Evolutionary conservation across 2,888 invertebrate genomes (phyloP).

Genomic region (Cataglyphis altisquamis): DNA sequence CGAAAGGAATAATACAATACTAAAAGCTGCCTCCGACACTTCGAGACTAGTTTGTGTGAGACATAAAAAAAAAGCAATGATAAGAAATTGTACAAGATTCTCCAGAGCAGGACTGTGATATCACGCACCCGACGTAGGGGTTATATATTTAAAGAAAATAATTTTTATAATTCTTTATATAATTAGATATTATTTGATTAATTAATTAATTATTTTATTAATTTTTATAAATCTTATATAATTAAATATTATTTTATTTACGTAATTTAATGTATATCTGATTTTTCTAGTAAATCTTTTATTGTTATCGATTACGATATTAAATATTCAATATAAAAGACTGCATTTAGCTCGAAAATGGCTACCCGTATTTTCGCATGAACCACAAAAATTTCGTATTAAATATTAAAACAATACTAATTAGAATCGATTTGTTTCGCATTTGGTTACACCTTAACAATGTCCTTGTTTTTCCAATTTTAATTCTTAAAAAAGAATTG

Average conservation of each 20-base stretch:
- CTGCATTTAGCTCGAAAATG: not conserved
- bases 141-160: not conserved
- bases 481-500: not conserved
- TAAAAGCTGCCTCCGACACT: slow-evolving; percentile 9
- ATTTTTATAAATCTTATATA: not conserved
- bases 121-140: not conserved
- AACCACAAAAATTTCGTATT: not conserved
- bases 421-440: no score
- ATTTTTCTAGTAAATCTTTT: not conserved
- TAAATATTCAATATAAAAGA: not conserved
- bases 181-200: no score
- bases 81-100: slow-evolving; percentile 32
- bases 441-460: not conserved
- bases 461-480: not conserved
- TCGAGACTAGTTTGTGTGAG: not conserved
- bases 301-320: not conserved
- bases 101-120: slow-evolving; percentile 35
- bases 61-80: slow-evolving; percentile 4
- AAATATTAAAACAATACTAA: not conserved
- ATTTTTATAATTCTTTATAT: no score
- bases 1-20: not conserved
- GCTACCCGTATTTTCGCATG: not conserved
- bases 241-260: not conserved
- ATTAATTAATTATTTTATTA: no score
- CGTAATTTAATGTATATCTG: not conserved